Base-by-base conservation (phyloP, 2,113 vertebrate species). In the Vidua macroura region DNA sequence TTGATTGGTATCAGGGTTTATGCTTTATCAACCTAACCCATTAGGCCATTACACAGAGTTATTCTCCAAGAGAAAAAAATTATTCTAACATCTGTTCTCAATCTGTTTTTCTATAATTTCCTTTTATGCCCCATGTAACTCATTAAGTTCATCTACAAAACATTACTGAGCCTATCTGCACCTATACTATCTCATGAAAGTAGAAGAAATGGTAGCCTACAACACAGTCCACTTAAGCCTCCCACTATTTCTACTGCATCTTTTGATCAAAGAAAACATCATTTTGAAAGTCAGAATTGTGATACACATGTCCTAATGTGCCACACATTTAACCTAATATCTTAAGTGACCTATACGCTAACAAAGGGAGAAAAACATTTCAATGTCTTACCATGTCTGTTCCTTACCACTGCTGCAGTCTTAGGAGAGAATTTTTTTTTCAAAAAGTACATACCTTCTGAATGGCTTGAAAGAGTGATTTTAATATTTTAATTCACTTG, bases 41-140 rank as follows among this genome's bases (percentile, higher is more conserved):
- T 91, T 77, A 81, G 31, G 33, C 62, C 53, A 68, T 80, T 91
- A 89, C 44, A 75, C 11, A 90, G 86, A 76, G 43, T 21, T 80
- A 79, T 83, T 92, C 60, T 88, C 35, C 33, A 75, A 79, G 55
- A 90, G 43, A 75, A 88, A 89, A 89, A 95, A 69, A 8, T 3
- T 3, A 74, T 78, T 88, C 74, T 41, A 66, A 86, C 82, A 94
- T 90, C 89, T 94, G 79, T 79, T 97, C 75, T 82, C 79, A 86
- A 51, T 70, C 44, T 93, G 66, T 4, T 90, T 80, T 76, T 49
- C 35, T 72, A 41, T 77, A 30, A 79, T 93, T 96, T 96, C 39
- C 60, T 86, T 89, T 92, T 94, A 92, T 86, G 64, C 25, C 69
- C 59, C 63, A 93, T 81, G 67, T 84, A 95, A 67, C 55, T 84